phyloP scores from a whole-genome alignment of 2,113 vertebrate species.

The Ploceus nigricollis region DNA sequence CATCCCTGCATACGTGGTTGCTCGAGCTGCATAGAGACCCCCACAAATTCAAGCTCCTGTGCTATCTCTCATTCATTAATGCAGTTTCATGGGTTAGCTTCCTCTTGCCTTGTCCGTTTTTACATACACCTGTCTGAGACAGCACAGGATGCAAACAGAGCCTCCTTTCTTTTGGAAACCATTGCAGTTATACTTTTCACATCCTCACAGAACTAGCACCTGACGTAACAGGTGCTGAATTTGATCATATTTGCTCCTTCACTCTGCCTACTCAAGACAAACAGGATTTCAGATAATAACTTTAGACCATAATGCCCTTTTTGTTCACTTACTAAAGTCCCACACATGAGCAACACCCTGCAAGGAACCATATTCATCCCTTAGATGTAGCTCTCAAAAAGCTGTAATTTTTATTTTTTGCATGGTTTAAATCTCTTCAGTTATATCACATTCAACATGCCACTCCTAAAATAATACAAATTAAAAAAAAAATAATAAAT shows the following conservation, averaged over 20 bases:
- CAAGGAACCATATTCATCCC: not conserved
- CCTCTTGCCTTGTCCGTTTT: not conserved
- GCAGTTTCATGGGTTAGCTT: not conserved
- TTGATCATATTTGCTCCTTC: not conserved
- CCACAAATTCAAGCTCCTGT: not conserved
- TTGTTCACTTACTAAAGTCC: not conserved
- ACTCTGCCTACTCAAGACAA: not conserved
- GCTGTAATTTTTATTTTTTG: not conserved
- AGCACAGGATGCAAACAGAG: not conserved
- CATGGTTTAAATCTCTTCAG: not conserved
- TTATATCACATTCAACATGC: not conserved
- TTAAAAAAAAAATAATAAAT: not conserved
- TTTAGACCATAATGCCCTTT: not conserved
- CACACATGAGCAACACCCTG: not conserved
- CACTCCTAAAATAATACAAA: not conserved
- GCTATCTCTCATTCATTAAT: not conserved
- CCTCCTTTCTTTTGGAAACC: not conserved
- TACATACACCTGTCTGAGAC: not conserved
- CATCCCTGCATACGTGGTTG: fast-evolving
- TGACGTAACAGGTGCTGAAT: not conserved
- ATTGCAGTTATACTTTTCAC: not conserved
- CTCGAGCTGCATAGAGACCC: fast-evolving
- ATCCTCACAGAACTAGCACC: not conserved
- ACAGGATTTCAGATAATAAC: not conserved
- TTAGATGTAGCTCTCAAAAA: not conserved